phyloP scores from a whole-genome alignment of 2,888 invertebrate genomes.

The Epicampocera succincta region DNA sequence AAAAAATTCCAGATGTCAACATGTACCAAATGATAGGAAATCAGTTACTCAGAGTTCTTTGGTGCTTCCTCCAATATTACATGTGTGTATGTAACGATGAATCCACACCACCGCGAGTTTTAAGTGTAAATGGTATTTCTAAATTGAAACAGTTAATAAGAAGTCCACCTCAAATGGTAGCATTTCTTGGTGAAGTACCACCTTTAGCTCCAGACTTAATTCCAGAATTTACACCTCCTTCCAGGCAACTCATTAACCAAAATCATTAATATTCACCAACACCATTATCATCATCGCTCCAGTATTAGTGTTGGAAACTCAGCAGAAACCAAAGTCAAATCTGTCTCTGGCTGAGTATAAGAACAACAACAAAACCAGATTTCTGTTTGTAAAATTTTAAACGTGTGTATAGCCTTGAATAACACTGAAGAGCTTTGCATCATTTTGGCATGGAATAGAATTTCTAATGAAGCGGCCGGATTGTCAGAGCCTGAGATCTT shows the following conservation, averaged over 20 bases:
- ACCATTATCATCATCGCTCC: too few relatives aligned
- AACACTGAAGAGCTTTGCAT: too few relatives aligned
- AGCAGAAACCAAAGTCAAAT: too few relatives aligned
- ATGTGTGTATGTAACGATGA: conserved; percentile 72
- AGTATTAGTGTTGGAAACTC: too few relatives aligned
- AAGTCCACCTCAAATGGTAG: conserved; percentile 87
- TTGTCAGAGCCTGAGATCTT: too few relatives aligned
- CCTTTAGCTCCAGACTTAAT: conserved; percentile 83
- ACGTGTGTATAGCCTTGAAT: too few relatives aligned
- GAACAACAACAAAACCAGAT: too few relatives aligned
- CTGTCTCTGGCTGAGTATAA: too few relatives aligned
- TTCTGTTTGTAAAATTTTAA: too few relatives aligned
- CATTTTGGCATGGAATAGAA: too few relatives aligned
- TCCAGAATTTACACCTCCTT: conserved; percentile 57
- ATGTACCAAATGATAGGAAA: conserved; percentile 89
- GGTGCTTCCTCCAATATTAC: conserved; percentile 82
- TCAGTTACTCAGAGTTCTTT: conserved; percentile 86
- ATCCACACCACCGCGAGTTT: conserved; percentile 61
- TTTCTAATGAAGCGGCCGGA: too few relatives aligned
- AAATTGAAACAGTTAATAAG: conserved; percentile 85
- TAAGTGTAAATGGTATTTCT: conserved; percentile 76
- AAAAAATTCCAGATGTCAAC: conserved; percentile 75
- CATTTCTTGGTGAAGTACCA: conserved; percentile 88
- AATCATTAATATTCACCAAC: conserved; percentile 59
- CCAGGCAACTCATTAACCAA: conserved; percentile 57